Evolutionary conservation across 2,888 invertebrate species (phyloP), one percentile per base, ranked within the genome.

Genomic region (Nemotelus nigrinus): DNA sequence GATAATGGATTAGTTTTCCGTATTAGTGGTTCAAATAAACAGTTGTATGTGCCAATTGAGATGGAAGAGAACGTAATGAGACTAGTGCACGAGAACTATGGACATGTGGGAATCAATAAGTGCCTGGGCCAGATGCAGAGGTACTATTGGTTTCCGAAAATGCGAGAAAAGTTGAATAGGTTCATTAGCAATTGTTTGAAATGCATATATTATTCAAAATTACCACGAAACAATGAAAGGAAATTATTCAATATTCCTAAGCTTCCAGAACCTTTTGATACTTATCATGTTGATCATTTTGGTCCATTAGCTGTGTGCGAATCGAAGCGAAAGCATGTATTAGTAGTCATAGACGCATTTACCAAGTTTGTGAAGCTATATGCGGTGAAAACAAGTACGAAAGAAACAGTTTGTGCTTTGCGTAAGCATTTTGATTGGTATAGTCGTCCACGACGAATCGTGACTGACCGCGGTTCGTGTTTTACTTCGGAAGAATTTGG

Each of bases 131-230:
- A 70, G 3, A 6, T 77, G 10, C 41, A 45, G 25, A 60, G 25
- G 39, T 8, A 45, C n/a, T 68, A 70, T 8, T 77, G 77, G 77
- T 77, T 77, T 53, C 77, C 77, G 3, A 58, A 60, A 8, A 77
- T 77, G 77, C n/a, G 8, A 7, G 5, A 6, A n/a, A 65, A 65
- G 45, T 7, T 65, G 2, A 2, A 43, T 5, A 43, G n/a, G 2
- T 44, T 65, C 45, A 60, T 71, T 48, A 4, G 44, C 2, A 77
- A 48, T 43, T 77, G 77, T 8, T n/a, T 77, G 39, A 68, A 70
- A 10, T 77, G 77, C 50, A 63, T 70, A 44, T 25, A 43, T 3
- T 77, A 41, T 68, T 63, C 58, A 10, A 43, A 39, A 44, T 8
- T 39, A 8, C 41, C 70, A 3, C 60, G 60, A n/a, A 50, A 41